Evolutionary conservation across 1,140 invertebrate genomes (phyloP).

Genomic region (Pararge aegeria): DNA sequence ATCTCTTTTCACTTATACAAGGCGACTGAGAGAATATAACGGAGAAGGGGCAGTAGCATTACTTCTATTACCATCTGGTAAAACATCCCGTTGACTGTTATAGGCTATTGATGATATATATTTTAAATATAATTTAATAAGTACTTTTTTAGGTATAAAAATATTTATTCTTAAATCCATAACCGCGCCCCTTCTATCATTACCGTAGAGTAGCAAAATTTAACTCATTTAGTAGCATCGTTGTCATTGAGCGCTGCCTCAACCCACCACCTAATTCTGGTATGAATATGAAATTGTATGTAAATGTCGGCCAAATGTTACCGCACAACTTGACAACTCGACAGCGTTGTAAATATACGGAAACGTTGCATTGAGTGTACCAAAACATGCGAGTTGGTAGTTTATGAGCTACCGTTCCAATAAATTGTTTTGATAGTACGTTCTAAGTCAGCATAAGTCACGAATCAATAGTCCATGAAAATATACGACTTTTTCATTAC

Average conservation of each 20-base stretch:
- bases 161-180: conserved; percentile 11
- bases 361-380: conserved; percentile 51
- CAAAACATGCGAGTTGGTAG: conserved; percentile 56
- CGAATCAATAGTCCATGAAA: background rate
- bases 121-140: no score
- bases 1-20: no score
- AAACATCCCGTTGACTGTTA: no score
- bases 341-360: conserved; percentile 59
- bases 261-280: conserved; percentile 54
- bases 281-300: conserved; percentile 73
- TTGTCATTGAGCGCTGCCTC: conserved; percentile 36
- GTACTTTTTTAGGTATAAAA: no score
- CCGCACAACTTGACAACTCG: conserved; percentile 60
- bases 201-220: background rate
- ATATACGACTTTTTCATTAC: conserved; percentile 28
- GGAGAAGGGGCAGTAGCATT: no score
- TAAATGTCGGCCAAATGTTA: conserved; percentile 63
- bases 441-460: conserved; percentile 1
- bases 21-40: no score
- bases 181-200: background rate
- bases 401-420: conserved; percentile 46
- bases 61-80: no score
- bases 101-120: no score
- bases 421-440: conserved; percentile 45
- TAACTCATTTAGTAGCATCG: conserved; percentile 29